Percentiles rank a stretch among this genome's conserved stretches.
Evolutionary conservation across 2,113 vertebrate species (phyloP).

Genomic region (Gallinago undulata): DNA sequence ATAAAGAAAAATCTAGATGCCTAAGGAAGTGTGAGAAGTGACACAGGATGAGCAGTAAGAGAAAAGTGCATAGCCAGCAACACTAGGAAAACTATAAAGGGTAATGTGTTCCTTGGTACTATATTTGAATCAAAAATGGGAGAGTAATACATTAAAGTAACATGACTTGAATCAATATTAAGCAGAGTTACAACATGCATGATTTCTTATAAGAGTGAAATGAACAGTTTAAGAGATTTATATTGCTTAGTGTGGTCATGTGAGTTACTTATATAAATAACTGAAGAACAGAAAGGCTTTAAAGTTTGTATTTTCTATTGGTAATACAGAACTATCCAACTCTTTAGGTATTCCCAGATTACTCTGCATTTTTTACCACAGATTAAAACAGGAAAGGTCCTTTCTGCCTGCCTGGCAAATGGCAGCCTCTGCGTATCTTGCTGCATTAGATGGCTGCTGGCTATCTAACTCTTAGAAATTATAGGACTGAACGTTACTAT

Average conservation of each 20-base stretch:
- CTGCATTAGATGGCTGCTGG: neutral
- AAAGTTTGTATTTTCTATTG: neutral
- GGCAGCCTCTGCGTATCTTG: neutral
- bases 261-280: neutral
- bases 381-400: neutral
- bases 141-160: neutral
- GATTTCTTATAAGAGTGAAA: neutral
- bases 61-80: neutral
- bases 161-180: neutral
- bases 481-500: neutral
- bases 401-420: neutral
- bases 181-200: neutral
- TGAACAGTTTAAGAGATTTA: neutral
- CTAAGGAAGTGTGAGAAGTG: neutral
- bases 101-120: neutral
- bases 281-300: neutral
- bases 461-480: neutral
- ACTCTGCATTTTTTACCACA: neutral
- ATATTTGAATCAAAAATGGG: neutral
- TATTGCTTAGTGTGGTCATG: neutral
- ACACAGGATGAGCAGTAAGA: neutral
- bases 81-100: neutral
- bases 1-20: neutral
- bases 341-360: neutral
- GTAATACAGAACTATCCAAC: neutral